Evolutionary conservation across 1,140 invertebrate species (phyloP), one percentile per base, ranked within the genome.

Genomic region (Macrobrachium nipponense): DNA sequence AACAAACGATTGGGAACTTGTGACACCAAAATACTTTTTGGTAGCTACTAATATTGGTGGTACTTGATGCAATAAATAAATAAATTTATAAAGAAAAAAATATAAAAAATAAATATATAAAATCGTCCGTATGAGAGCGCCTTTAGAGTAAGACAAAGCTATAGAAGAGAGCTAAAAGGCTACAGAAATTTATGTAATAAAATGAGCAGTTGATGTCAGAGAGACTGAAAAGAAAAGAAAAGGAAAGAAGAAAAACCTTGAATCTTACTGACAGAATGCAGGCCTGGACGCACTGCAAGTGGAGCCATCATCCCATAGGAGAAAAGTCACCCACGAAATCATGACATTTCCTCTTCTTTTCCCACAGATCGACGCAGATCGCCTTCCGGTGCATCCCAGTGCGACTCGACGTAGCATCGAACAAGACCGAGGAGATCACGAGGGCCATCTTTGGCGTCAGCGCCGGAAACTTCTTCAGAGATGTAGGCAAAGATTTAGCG

Each of bases 301-400:
- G 51, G 51, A 51, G 51, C 51, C 51, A 36, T 12, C 51, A 51
- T 51, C 2, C 51, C 7, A 8, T 51, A 51, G 51, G 51, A 12
- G 51, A 51, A 51, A 0, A 51, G 10, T 73, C 72, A 2, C 27
- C 23, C 10, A 11, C 7, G 7, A 36, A 36, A 27, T 15, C 27
- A 44, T 36, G 18, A n/a, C 6, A 44, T 76, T 4, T 20, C 17
- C n/a, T 0, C 17, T 27, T 7, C 18, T 78, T 5, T 18, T 14
- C 51, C 18, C 62, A 27, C 80, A 87, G 87, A 15, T 18, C 77
- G 14, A 82, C 86, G 15, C 12, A 27, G 58, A 27, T 88, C 7
- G 84, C 64, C 7, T 87, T 60, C 80, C 62, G 62, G 17, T 88
- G 87, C 72, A n/a, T 86, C 43, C 83, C 83, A 5, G 18, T 75